phyloP scores from a whole-genome alignment of 2,113 vertebrate genomes.

The Rhinolophus sinicus region DNA sequence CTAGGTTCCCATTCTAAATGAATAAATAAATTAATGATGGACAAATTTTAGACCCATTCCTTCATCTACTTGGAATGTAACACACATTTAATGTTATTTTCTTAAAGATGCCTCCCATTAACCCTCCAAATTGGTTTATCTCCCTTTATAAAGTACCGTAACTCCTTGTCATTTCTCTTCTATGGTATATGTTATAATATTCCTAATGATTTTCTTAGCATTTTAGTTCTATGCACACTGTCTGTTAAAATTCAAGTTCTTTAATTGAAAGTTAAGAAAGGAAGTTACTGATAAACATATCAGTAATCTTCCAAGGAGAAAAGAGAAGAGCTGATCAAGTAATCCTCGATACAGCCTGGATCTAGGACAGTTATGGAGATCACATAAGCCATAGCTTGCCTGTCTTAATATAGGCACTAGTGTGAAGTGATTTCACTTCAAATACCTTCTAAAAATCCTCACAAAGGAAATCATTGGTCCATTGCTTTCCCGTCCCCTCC shows the following conservation, averaged over 20 bases:
- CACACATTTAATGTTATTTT: background rate
- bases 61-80: background rate
- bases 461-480: background rate
- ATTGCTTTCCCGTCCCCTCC: background rate
- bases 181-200: background rate
- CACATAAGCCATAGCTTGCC: background rate
- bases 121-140: background rate
- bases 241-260: slow-evolving; percentile 11
- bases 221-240: background rate
- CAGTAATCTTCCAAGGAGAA: background rate
- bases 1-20: background rate
- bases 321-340: background rate
- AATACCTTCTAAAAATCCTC: background rate
- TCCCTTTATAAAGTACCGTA: background rate
- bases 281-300: background rate
- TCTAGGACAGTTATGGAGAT: background rate
- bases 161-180: background rate
- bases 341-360: background rate
- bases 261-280: background rate
- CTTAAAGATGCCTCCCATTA: background rate
- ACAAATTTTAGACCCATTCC: background rate
- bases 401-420: background rate
- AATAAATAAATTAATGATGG: background rate
- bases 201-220: background rate
- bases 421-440: background rate